These are phyloP conservation scores for Pseudomyrmex gracilis DNA, from an alignment of 1,140 invertebrate species.

Conservation along the genomic window DNA sequence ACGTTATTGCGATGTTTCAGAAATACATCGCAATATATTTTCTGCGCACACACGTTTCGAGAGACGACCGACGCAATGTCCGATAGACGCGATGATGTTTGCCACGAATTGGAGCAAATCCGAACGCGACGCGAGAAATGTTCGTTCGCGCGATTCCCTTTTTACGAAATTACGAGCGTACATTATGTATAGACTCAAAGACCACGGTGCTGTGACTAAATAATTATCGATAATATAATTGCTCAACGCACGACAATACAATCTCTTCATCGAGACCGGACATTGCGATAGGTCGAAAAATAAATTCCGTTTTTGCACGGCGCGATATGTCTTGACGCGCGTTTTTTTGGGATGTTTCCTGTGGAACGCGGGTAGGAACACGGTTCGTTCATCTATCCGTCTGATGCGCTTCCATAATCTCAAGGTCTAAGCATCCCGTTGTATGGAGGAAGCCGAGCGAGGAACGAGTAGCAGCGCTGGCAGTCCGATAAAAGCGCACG, in stretches of 20 bases:
- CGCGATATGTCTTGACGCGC: not conserved
- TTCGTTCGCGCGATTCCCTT: conserved; percentile 1
- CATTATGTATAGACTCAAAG: too few species aligned
- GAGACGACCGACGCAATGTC: conserved; percentile 8
- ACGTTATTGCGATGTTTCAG: not conserved
- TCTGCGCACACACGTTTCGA: not conserved
- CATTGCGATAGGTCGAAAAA: not conserved
- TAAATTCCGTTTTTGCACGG: not conserved
- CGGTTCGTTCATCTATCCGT: not conserved
- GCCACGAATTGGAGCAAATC: conserved; percentile 67
- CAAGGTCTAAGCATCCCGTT: conserved; percentile 62
- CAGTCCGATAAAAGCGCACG: conserved; percentile 50
- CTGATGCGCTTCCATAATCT: conserved; percentile 40
- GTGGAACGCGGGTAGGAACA: conserved; percentile 20
- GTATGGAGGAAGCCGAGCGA: conserved; percentile 48
- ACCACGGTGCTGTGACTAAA: conserved; percentile 12
- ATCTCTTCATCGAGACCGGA: not conserved
- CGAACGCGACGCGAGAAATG: conserved; percentile 44
- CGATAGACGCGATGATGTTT: not conserved
- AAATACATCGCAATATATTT: not conserved
- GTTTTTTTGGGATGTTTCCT: not conserved
- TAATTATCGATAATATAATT: not conserved
- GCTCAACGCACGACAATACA: conserved; percentile 15
- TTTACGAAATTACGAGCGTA: not conserved
- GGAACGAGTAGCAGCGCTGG: conserved; percentile 27